Base-by-base conservation (phyloP, 2,797 vertebrate genomes). In the Notolabrus celidotus region DNA sequence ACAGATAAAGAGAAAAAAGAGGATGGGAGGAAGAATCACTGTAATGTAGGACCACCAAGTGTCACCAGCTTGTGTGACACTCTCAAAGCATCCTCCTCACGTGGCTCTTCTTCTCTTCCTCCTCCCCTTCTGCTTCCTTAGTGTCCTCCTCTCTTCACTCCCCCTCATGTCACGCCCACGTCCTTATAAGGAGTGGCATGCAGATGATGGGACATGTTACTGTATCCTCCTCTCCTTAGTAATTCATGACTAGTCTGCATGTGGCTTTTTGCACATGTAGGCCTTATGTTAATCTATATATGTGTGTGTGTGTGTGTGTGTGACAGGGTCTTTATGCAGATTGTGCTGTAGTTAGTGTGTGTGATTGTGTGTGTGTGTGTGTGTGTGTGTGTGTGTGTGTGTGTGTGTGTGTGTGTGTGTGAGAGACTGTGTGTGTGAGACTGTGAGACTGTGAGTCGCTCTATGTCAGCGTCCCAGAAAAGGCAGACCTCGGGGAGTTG, bases 391-490 rank as follows among this genome's bases (percentile, higher is more conserved):
- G 65, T 27, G 6, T 27, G 6, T 31, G 25, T 59, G 50, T 55
- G 29, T 58, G 41, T 58, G 19, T 51, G 47, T 31, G 60, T 63
- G 52, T 52, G 46, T n/a, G n/a, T n/a, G n/a, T n/a, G n/a, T n/a
- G n/a, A n/a, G n/a, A n/a, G n/a, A n/a, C n/a, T n/a, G n/a, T n/a
- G n/a, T n/a, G n/a, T n/a, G n/a, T n/a, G n/a, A 53, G 71, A 67
- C 62, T 63, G 66, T 81, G 62, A 60, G 52, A 34, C 8, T 57
- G 46, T 68, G 63, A 79, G 74, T 85, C 65, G 83, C 83, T 86
- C 79, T 81, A 71, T 84, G 86, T 86, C 82, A 84, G 87, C 68
- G 89, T 92, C 92, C 92, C 92, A 95, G 93, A 91, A 92, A 94
- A 90, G 71, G 61, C 83, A 10, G 85, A 92, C 93, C 92, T 90